phyloP scores from a whole-genome alignment of 2,888 invertebrate species.

The Lasioglossum vierecki region DNA sequence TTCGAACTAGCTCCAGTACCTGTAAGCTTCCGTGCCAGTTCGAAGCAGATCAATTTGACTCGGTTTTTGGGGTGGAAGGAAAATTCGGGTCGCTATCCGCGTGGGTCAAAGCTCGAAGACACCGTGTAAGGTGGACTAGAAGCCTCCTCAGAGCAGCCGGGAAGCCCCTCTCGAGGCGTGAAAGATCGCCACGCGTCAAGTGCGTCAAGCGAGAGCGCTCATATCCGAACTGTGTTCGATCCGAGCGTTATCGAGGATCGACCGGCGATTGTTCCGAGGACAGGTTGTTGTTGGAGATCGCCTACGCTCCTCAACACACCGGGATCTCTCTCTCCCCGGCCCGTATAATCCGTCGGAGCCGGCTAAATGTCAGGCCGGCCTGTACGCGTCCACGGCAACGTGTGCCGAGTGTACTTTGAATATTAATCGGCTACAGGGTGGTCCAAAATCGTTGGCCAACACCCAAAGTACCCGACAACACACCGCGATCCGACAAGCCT shows the following conservation, averaged over 20 bases:
- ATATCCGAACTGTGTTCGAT: constrained; percentile 47
- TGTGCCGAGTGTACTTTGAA: constrained; percentile 67
- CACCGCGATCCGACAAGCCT: neutral
- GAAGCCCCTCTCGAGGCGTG: constrained; percentile 12
- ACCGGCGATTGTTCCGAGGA: constrained; percentile 76
- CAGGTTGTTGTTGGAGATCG: constrained; percentile 72
- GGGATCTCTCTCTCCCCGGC: constrained; percentile 61
- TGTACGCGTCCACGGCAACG: constrained; percentile 47
- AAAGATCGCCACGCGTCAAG: constrained; percentile 41
- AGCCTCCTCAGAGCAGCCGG: neutral
- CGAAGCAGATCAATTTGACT: too few relatives aligned
- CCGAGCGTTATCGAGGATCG: constrained; percentile 64
- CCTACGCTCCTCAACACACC: constrained; percentile 64
- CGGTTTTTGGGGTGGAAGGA: neutral
- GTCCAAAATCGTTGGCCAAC: constrained; percentile 66
- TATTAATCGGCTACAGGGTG: constrained; percentile 79
- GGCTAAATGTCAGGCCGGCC: constrained; percentile 71
- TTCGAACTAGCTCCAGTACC: too few relatives aligned
- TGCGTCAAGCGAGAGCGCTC: constrained; percentile 23
- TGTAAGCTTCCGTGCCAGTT: too few relatives aligned
- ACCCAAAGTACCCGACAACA: neutral
- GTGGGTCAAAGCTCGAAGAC: neutral
- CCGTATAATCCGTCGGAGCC: constrained; percentile 65
- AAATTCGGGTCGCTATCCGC: neutral
- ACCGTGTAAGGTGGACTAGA: neutral